Percentiles rank a stretch among this genome's conserved stretches.
Evolutionary conservation across 1,140 invertebrate species (phyloP).

Genomic region (Bombus confusus): DNA sequence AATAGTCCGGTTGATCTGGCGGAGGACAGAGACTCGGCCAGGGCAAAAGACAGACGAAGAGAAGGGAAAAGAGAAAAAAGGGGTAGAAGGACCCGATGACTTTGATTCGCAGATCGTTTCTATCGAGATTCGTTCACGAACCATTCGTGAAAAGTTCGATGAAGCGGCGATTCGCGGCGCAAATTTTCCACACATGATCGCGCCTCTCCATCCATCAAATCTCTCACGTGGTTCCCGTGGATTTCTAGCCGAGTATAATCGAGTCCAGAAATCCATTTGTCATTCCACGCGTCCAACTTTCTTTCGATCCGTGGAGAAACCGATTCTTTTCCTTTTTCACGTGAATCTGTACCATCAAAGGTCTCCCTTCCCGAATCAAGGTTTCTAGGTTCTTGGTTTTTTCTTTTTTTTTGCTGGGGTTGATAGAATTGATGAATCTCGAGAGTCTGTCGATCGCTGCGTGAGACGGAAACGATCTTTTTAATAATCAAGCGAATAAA

Average conservation of each 20-base stretch:
- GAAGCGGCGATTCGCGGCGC: constrained; percentile 66
- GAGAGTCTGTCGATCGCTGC: neutral
- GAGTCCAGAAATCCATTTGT: constrained; percentile 79
- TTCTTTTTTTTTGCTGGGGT: constrained; percentile 24
- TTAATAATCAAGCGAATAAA: neutral
- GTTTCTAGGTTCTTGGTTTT: constrained; percentile 58
- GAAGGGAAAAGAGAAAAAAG: constrained; percentile 35
- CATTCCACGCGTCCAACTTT: constrained; percentile 66
- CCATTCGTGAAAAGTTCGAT: constrained; percentile 48
- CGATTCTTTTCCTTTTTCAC: constrained; percentile 60
- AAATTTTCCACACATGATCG: constrained; percentile 80
- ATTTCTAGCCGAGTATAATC: constrained; percentile 71
- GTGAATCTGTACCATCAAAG: neutral
- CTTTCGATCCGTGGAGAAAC: constrained; percentile 66
- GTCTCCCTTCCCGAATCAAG: constrained; percentile 18
- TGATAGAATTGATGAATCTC: constrained; percentile 44
- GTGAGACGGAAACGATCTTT: neutral
- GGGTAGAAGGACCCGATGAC: constrained; percentile 55
- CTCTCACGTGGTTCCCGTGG: constrained; percentile 31
- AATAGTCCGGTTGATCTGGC: constrained; percentile 63
- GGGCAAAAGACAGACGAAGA: neutral
- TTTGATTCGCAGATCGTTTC: constrained; percentile 35
- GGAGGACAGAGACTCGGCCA: constrained; percentile 12
- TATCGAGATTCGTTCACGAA: neutral
- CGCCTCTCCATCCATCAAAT: constrained; percentile 79